Evolutionary conservation across 2,888 invertebrate genomes (phyloP).

Genomic region (Drosophila mulleri): DNA sequence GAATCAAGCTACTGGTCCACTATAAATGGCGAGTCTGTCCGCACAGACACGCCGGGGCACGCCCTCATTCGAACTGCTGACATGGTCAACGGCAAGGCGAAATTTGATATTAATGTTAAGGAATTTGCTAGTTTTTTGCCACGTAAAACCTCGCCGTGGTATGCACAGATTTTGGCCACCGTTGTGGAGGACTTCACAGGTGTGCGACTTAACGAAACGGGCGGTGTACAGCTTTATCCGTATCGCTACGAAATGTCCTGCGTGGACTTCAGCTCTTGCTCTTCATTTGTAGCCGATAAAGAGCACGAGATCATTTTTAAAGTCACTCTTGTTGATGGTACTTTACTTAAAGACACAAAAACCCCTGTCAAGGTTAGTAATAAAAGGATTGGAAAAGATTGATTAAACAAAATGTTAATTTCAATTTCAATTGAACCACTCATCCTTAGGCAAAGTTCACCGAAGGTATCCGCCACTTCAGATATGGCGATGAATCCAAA

Average conservation of each 20-base stretch:
- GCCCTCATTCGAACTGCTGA: constrained; percentile 64
- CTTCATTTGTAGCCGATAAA: constrained; percentile 95
- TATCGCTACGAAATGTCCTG: constrained; percentile 91
- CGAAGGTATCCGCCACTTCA: constrained; percentile 59
- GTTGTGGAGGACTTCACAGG: constrained; percentile 92
- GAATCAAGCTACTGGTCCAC: constrained; percentile 82
- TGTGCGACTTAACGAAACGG: constrained; percentile 92
- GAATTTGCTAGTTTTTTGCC: constrained; percentile 68
- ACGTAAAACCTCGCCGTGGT: constrained; percentile 48
- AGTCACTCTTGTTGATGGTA: constrained; percentile 89
- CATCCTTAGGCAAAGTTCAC: constrained; percentile 61
- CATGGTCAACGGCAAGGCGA: constrained; percentile 82
- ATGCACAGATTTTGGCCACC: constrained; percentile 89
- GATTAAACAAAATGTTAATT: not conserved
- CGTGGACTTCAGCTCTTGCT: constrained; percentile 89
- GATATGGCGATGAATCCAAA: constrained; percentile 39
- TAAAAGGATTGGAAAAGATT: no score
- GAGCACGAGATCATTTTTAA: constrained; percentile 93
- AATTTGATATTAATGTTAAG: constrained; percentile 78
- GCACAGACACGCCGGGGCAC: constrained; percentile 54
- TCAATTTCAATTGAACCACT: not conserved
- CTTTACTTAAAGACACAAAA: constrained; percentile 87
- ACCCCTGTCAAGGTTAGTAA: constrained; percentile 86
- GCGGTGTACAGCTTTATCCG: constrained; percentile 91
- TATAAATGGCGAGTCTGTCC: constrained; percentile 26